Evolutionary conservation across 2,113 vertebrate genomes (phyloP).

Genomic region (Muscicapa adusta): DNA sequence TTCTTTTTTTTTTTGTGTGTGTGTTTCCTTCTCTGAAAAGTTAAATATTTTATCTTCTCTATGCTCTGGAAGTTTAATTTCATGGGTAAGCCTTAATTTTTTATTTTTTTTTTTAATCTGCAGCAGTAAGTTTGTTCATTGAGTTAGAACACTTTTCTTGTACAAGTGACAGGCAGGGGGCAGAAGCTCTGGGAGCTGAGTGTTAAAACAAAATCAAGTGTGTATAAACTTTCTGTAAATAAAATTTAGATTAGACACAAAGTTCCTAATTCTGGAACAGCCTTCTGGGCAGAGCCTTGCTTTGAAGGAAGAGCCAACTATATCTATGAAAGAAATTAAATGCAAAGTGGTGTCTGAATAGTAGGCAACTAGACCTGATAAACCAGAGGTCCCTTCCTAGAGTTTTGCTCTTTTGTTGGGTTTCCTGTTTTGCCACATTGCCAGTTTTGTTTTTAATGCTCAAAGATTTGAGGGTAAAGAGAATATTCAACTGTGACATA

Average conservation of each 20-base stretch:
- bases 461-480: background rate
- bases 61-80: background rate
- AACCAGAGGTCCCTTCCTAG: background rate
- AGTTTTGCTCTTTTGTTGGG: background rate
- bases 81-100: background rate
- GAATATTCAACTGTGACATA: background rate
- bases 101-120: background rate
- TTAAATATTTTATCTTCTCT: background rate
- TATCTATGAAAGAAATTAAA: background rate
- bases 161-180: background rate
- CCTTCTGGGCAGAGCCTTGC: background rate
- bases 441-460: background rate
- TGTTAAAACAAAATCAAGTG: background rate
- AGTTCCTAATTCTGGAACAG: background rate
- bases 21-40: background rate
- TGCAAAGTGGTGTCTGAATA: background rate
- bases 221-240: background rate
- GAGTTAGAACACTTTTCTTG: background rate
- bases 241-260: background rate
- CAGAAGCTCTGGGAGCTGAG: background rate
- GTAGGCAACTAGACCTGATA: background rate
- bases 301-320: constrained; percentile 2
- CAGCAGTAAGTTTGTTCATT: background rate
- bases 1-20: accelerated
- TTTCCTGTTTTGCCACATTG: background rate